Evolutionary conservation across 1,140 invertebrate species (phyloP), one percentile per base, ranked within the genome.

Genomic region (Anastrepha obliqua): DNA sequence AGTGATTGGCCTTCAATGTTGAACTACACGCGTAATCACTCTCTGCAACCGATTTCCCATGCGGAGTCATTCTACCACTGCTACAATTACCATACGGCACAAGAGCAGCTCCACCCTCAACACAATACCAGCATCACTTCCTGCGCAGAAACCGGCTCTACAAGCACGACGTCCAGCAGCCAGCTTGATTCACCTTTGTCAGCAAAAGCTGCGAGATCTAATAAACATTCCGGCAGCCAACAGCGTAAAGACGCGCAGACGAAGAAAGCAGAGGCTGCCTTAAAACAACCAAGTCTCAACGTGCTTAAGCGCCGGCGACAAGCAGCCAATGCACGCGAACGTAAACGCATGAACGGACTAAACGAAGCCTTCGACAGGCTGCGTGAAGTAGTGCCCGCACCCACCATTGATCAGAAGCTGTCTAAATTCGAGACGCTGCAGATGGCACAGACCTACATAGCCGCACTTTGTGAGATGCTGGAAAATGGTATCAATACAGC

Each of bases 401-500:
- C 97, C 0, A 96, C 96, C 2, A 95, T 96, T 47, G 96, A 98
- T 90, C 95, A 97, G 89, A 97, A 97, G 91, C 93, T 98, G 4
- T 97, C 97, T 89, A 98, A 98, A 93, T 98, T 96, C 91, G 97
- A 98, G 92, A 98, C 97, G 0, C 93, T 98, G 13, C 97, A 98
- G 94, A 97, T 98, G 97, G 97, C 97, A 0, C 97, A 98, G 90
- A 97, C 95, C 15, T 98, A 98, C 91, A 98, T 98, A 74, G 93
- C 95, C 0, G 96, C 96, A 0, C 92, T 97, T 11, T 94, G 95
- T 89, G 96, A 97, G 88, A 93, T 96, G n/a, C 89, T 95, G 70
- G 92, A 93, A 29, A 86, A 78, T 47, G 88, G 86, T 0, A 3
- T 81, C 0, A 55, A 29, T 17, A 7, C 74, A 81, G 47, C 51